These are phyloP conservation scores for Chaetorhynchus papuensis DNA, from an alignment of 2,113 vertebrate genomes.

Conservation along the genomic window DNA sequence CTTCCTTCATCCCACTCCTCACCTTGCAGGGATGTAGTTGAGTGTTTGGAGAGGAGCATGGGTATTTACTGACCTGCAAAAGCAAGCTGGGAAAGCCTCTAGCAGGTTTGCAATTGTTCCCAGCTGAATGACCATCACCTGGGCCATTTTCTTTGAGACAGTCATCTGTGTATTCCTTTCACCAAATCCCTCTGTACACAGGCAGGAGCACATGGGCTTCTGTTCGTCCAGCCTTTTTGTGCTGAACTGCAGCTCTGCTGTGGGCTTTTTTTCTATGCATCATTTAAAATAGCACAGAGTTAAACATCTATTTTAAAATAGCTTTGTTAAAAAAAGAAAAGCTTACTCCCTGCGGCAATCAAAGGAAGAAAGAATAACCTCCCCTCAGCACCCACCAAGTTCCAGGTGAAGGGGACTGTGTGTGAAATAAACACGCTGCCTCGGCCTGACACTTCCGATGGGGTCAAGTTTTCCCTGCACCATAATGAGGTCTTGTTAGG, in stretches of 20 bases:
- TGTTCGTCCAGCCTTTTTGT: not conserved
- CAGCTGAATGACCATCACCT: not conserved
- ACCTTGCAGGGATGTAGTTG: not conserved
- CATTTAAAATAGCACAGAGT: constrained; percentile 52
- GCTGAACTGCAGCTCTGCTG: not conserved
- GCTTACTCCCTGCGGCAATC: not conserved
- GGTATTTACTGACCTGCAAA: not conserved
- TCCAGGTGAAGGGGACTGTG: constrained; percentile 7
- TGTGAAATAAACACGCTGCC: constrained; percentile 46
- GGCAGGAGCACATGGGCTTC: not conserved
- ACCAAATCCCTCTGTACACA: not conserved
- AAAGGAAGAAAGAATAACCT: constrained; percentile 42
- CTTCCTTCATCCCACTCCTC: not conserved
- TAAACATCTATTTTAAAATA: constrained; percentile 53
- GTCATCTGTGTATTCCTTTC: not conserved
- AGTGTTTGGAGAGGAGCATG: not conserved
- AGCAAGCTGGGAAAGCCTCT: not conserved
- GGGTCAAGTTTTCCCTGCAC: constrained; percentile 60
- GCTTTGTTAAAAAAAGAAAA: constrained; percentile 49
- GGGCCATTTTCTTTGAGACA: not conserved
- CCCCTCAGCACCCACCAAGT: not conserved
- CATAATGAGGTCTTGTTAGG: constrained; percentile 69
- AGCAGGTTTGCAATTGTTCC: not conserved
- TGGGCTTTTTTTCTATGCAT: constrained; percentile 1
- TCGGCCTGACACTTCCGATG: constrained; percentile 49